Base-by-base conservation (phyloP, 1,140 invertebrate genomes). In the Drosophila tsacasi region DNA sequence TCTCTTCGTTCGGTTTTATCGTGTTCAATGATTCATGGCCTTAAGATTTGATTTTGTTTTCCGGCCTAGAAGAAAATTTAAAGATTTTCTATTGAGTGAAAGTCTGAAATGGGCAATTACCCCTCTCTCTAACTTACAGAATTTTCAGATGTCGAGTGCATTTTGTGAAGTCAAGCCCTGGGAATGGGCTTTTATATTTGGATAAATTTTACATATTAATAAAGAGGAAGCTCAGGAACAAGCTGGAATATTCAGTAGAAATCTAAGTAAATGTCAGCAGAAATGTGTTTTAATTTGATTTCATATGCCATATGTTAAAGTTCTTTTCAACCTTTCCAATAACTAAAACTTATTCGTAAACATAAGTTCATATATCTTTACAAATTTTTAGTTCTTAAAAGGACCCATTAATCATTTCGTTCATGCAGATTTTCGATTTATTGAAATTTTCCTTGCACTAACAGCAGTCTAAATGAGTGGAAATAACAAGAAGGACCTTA, bases 11-110 rank as follows among this genome's bases (percentile, higher is more conserved):
- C 37, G 12, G n/a, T 27, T 17, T 39, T 12, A 78, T 60, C 74
- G 35, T 81, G 77, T 68, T 89, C 83, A 84, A 87, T 89, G 83
- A 87, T 87, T 89, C 85, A 87, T 87, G 62, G 59, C 68, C 62
- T 35, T 37, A 39, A 52, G 54, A 84, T 84, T 87, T 78, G 77
- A 89, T 81, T 87, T 87, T 80, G 73, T 81, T 83, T 76, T 68
- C 42, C 54, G 13, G 25, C 13, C 13, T 10, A 49, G 35, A 49
- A 61, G 27, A 30, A 73, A 44, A 61, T 52, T 21, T 50, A 63
- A 71, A 44, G 54, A 35, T 74, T 78, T 60, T 57, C 35, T 8
- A 57, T 64, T 40, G 69, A 57, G 21, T 54, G 21, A 42, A 75
- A 61, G 19, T 23, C 23, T 30, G 13, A 52, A 79, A 54, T 50